Evolutionary conservation across 1,140 invertebrate species (phyloP).

Genomic region (Eumaeus atala): DNA sequence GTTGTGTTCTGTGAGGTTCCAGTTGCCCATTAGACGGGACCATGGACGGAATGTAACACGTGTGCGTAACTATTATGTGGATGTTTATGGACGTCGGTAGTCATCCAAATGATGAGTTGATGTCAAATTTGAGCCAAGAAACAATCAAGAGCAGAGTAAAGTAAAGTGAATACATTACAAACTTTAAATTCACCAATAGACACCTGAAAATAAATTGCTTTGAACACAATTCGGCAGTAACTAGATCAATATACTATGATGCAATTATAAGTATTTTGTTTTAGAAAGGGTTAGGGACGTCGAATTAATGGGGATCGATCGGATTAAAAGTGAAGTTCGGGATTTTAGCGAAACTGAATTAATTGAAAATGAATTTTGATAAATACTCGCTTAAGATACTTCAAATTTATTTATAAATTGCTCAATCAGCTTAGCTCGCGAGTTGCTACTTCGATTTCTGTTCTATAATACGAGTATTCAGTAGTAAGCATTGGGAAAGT

Average conservation of each 20-base stretch:
- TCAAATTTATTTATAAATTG: constrained; percentile 16
- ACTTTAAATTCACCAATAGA: constrained; percentile 19
- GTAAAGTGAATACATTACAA: constrained; percentile 7
- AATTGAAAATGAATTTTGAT: constrained; percentile 54
- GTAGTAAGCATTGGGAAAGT: no score
- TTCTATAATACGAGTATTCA: no score
- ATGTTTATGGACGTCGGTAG: no score
- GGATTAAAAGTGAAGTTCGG: constrained; percentile 54
- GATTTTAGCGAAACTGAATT: constrained; percentile 55
- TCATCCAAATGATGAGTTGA: no score
- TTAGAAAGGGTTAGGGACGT: constrained; percentile 32
- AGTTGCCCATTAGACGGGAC: no score
- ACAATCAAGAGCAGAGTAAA: no score
- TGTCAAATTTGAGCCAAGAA: no score
- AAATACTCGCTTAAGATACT: constrained; percentile 32
- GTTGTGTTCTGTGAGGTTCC: no score
- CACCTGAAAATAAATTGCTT: constrained; percentile 30
- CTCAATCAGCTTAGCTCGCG: not conserved
- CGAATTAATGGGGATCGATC: constrained; percentile 47
- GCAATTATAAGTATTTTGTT: constrained; percentile 49
- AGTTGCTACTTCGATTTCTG: no score
- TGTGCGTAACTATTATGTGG: no score
- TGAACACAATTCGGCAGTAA: constrained; percentile 31
- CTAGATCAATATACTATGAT: constrained; percentile 49
- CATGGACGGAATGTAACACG: no score